These are phyloP conservation scores for Poecilus cupreus DNA, from an alignment of 2,888 invertebrate species.

Conservation along the genomic window DNA sequence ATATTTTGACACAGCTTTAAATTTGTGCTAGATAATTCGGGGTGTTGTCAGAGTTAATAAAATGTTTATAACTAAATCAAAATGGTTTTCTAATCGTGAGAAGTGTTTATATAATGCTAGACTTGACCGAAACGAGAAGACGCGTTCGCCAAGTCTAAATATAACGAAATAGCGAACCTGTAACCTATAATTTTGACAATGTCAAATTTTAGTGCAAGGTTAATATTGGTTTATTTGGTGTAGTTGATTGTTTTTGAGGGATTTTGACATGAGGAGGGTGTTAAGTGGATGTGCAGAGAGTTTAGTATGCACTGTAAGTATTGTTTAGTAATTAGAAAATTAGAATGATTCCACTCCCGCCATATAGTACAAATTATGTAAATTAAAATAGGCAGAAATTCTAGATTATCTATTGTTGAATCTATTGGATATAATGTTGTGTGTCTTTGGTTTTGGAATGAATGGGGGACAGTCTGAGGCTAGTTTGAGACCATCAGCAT, in stretches of 20 bases:
- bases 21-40: not conserved
- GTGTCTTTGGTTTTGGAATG: too few species aligned
- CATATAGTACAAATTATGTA: too few species aligned
- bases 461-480: too few species aligned
- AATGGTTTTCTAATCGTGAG: not conserved
- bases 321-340: too few species aligned
- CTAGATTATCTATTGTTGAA: too few species aligned
- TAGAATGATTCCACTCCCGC: too few species aligned
- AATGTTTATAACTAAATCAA: not conserved
- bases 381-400: too few species aligned
- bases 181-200: constrained; percentile 43
- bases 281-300: constrained; percentile 76
- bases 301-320: constrained; percentile 67
- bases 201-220: not conserved
- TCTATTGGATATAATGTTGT: too few species aligned
- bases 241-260: too few species aligned
- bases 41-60: not conserved
- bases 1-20: not conserved
- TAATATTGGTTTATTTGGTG: not conserved
- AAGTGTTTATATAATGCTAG: not conserved
- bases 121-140: too few species aligned
- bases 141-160: constrained; percentile 3
- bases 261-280: constrained; percentile 74
- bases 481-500: too few species aligned
- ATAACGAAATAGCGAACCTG: not conserved